Evolutionary conservation across 1,140 invertebrate species (phyloP).

Genomic region (Lepidotrigona ventralis): DNA sequence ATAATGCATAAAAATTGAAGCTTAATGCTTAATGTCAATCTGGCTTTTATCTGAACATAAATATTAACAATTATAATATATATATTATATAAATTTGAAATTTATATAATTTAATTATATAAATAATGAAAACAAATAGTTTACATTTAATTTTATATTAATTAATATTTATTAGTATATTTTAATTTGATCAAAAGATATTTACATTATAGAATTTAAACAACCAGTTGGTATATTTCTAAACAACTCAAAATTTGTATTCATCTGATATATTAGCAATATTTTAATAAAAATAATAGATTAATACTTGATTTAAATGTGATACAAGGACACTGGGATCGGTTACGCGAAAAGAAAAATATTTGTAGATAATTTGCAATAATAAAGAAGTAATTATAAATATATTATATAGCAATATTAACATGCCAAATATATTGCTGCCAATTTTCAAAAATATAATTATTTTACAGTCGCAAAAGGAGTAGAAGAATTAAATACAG

Average conservation of each 20-base stretch:
- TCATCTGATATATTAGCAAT: background rate
- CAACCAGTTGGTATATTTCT: slow-evolving; percentile 13
- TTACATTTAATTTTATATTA: background rate
- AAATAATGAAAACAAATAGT: background rate
- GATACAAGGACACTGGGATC: slow-evolving; percentile 44
- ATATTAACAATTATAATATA: background rate
- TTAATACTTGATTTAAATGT: slow-evolving; percentile 6
- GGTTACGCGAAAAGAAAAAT: slow-evolving; percentile 38
- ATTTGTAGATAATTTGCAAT: slow-evolving; percentile 62
- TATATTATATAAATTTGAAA: too few relatives aligned
- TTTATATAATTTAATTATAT: background rate
- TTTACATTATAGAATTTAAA: background rate
- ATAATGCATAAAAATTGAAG: background rate
- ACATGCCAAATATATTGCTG: slow-evolving; percentile 30
- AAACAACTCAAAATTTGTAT: background rate
- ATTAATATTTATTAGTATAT: background rate
- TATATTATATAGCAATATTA: slow-evolving; percentile 36
- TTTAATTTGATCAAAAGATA: background rate
- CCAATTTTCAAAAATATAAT: slow-evolving; percentile 22
- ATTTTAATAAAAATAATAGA: slow-evolving; percentile 13
- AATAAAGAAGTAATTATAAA: slow-evolving; percentile 61
- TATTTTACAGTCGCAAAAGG: background rate
- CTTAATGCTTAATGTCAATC: background rate
- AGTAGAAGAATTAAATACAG: background rate
- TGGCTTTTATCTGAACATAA: background rate